Conservation (phyloP, 2,888 invertebrate species). For the Bursaphelenchus okinawaensis region DNA sequence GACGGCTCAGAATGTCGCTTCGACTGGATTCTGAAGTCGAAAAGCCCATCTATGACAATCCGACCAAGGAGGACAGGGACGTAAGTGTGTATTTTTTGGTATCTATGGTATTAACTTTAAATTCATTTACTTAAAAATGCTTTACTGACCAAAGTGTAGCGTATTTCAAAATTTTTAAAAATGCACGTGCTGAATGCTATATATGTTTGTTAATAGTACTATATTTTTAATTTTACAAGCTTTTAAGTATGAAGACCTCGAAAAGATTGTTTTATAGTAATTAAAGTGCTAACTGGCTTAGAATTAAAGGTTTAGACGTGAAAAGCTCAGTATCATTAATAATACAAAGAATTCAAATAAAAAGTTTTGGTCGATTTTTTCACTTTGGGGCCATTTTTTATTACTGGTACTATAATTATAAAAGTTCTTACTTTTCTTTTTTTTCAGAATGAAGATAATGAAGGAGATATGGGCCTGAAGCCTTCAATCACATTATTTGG, state of each 20-base stretch:
- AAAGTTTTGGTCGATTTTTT: no score
- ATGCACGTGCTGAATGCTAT: neutral
- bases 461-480: slow-evolving; percentile 29
- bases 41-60: slow-evolving; percentile 13
- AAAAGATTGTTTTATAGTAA: no score
- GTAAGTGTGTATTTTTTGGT: no score
- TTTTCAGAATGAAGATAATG: slow-evolving; percentile 10
- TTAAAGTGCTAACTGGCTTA: no score
- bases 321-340: no score
- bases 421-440: neutral
- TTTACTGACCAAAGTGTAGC: no score
- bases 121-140: no score
- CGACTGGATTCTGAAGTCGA: slow-evolving; percentile 10
- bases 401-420: neutral
- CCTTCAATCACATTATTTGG: slow-evolving; percentile 39
- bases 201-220: neutral
- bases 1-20: slow-evolving; percentile 4
- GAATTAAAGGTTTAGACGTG: no score
- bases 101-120: no score
- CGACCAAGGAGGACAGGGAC: neutral
- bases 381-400: no score
- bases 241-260: no score
- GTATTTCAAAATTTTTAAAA: neutral
- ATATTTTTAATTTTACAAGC: neutral
- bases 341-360: no score